Evolutionary conservation across 2,888 invertebrate genomes (phyloP).

Genomic region (Sesia bembeciformis): DNA sequence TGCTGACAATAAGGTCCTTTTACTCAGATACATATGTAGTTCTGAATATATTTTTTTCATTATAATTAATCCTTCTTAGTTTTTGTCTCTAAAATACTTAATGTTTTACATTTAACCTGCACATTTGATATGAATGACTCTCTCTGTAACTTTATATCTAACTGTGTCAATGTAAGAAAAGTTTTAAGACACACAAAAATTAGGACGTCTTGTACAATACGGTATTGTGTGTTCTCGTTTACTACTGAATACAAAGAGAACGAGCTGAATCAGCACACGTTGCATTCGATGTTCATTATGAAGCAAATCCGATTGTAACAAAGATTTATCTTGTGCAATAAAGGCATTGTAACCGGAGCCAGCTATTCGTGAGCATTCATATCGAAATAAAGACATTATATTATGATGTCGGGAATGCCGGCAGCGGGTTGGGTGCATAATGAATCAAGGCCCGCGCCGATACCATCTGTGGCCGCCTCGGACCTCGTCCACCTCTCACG

Average conservation of each 20-base stretch:
- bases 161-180: too few relatives aligned
- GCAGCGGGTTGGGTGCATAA: conserved; percentile 12
- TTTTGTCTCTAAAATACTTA: too few relatives aligned
- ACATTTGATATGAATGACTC: too few relatives aligned
- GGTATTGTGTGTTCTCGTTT: background rate
- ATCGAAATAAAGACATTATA: conserved; percentile 37
- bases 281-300: conserved; percentile 40
- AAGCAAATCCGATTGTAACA: conserved; percentile 46
- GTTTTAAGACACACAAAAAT: too few relatives aligned
- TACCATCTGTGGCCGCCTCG: conserved; percentile 6
- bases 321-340: conserved; percentile 51
- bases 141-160: too few relatives aligned
- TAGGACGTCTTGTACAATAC: too few relatives aligned
- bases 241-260: background rate
- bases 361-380: conserved; percentile 24
- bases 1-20: too few relatives aligned
- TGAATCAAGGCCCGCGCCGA: conserved; percentile 10
- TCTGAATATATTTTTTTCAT: too few relatives aligned
- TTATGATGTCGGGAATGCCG: conserved; percentile 18
- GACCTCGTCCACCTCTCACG: background rate
- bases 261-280: conserved; percentile 31
- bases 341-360: conserved; percentile 32
- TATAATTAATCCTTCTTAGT: too few relatives aligned
- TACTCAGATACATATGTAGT: too few relatives aligned
- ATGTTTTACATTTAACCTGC: too few relatives aligned